These are phyloP conservation scores for Hyposoter dolosus DNA, from an alignment of 2,888 invertebrate species.

Conservation along the genomic window DNA sequence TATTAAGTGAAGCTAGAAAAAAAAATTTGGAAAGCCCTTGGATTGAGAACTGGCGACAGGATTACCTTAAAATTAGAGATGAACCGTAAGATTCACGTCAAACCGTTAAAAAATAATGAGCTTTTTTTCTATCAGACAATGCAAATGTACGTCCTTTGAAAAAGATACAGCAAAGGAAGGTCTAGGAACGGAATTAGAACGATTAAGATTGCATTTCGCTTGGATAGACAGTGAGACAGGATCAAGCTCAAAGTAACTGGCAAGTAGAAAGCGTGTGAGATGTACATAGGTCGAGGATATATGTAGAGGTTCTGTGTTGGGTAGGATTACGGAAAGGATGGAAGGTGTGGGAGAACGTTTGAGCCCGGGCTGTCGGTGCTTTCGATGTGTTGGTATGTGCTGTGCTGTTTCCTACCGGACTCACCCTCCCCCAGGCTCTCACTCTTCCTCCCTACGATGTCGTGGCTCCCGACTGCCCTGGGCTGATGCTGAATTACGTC, in stretches of 20 bases:
- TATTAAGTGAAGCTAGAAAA: no score
- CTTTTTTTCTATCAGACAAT: neutral
- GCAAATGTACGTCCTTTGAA: neutral
- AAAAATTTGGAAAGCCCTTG: no score
- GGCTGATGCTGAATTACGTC: constrained; percentile 84
- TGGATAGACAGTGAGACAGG: constrained; percentile 74
- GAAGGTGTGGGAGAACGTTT: constrained; percentile 62
- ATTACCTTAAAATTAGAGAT: neutral
- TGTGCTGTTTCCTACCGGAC: constrained; percentile 53
- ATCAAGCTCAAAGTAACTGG: constrained; percentile 81
- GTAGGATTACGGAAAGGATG: constrained; percentile 81
- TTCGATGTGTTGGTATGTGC: constrained; percentile 42
- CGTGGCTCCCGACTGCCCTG: constrained; percentile 68
- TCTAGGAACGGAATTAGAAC: constrained; percentile 73
- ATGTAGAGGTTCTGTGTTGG: constrained; percentile 76
- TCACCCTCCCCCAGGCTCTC: neutral
- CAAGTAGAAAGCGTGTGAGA: constrained; percentile 78
- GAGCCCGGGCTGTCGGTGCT: constrained; percentile 59
- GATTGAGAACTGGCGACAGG: no score
- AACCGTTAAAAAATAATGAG: neutral
- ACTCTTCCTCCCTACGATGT: constrained; percentile 48
- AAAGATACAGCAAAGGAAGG: neutral
- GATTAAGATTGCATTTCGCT: constrained; percentile 78
- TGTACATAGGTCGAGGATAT: constrained; percentile 70
- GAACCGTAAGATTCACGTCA: neutral